Percentiles rank a stretch among this genome's conserved stretches.
These are phyloP conservation scores for Oscheius onirici DNA, from an alignment of 2,888 invertebrate genomes.

Conservation along the genomic window DNA sequence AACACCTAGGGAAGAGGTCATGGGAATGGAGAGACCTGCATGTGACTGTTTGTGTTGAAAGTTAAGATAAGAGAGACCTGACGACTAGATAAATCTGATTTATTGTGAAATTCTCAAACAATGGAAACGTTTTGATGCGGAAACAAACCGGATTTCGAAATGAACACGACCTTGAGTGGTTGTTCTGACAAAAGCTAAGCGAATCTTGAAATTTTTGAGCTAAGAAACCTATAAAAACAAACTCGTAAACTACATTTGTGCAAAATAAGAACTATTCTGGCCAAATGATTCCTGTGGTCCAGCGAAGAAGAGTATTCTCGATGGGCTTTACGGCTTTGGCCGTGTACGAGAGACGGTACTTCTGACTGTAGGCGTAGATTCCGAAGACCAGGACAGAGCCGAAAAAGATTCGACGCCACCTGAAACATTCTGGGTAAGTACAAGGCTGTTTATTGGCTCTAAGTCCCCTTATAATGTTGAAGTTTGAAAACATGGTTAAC, in stretches of 20 bases:
- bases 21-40: no score
- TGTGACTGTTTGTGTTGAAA: no score
- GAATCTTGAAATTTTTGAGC: neutral
- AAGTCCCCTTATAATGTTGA: no score
- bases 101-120: no score
- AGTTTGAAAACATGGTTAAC: neutral
- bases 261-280: conserved; percentile 26
- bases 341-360: conserved; percentile 43
- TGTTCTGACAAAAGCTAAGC: neutral
- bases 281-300: conserved; percentile 31
- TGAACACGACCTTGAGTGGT: neutral
- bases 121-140: no score
- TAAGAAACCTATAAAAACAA: neutral
- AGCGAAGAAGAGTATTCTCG: conserved; percentile 34
- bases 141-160: neutral
- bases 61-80: no score
- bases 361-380: conserved; percentile 44
- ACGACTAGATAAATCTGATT: no score
- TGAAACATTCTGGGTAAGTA: no score
- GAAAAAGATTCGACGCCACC: conserved; percentile 48
- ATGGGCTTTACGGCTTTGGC: conserved; percentile 41
- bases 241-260: neutral
- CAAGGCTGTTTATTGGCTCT: no score
- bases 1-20: neutral
- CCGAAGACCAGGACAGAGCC: conserved; percentile 36